Evolutionary conservation across 2,113 vertebrate species (phyloP), one percentile per base, ranked within the genome.

Genomic region (Microtus montanus): DNA sequence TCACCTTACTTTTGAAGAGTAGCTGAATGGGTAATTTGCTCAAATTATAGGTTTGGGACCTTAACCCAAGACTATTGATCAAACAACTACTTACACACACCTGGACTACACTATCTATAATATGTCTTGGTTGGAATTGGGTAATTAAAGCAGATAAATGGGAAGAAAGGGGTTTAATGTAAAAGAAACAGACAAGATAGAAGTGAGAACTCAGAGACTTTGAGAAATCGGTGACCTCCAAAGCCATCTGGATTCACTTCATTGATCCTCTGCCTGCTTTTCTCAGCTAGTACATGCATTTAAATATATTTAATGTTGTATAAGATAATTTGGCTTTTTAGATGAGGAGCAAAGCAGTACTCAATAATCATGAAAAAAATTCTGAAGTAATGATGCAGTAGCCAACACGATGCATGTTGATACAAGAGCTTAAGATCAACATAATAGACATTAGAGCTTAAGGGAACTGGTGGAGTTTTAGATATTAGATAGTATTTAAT

Each of bases 301-400:
- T 20, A 52, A 28, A 49, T 41, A 61, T 52, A 33, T 44, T 30
- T 88, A 80, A 74, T 82, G 11, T 4, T 44, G 22, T 35, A 7
- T 11, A n/a, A 74, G 89, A 91, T 33, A 33, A 82, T 89, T 11
- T 63, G 35, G 52, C 68, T 94, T 90, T 95, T 88, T 78, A 9
- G 6, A 73, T 79, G 66, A 24, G 44, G 7, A 66, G 12, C 3
- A 49, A 73, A 4, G 15, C 17, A 68, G 11, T 77, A 30, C 0
- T n/a, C 71, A 38, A 68, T 89, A 68, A 89, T 83, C 20, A 74
- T 14, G 66, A 68, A 52, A 71, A 83, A 82, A 86, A 68, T 10
- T 22, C 64, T 92, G 33, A 71, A 85, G 80, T 7, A 61, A 85
- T 38, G 47, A 74, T 84, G 28, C 70, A 47, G 73, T 87, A 79